These are phyloP conservation scores for Neelides folsomi DNA, from an alignment of 2,888 invertebrate genomes.

Conservation along the genomic window DNA sequence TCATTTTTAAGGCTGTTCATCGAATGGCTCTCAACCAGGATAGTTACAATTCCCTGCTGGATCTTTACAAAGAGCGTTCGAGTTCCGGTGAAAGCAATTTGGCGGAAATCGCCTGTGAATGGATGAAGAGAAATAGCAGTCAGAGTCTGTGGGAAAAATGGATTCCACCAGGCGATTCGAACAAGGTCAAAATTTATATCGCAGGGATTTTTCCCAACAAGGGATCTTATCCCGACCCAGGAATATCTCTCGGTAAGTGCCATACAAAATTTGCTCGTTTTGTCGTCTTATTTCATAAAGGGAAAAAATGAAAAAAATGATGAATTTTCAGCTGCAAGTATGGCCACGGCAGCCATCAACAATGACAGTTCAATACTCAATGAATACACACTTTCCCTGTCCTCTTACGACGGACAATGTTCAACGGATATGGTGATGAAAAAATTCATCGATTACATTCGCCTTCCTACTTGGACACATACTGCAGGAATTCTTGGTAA, in stretches of 20 bases:
- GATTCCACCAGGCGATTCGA: conserved; percentile 37
- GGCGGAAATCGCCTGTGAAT: conserved; percentile 47
- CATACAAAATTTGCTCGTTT: not conserved
- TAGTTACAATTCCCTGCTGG: conserved; percentile 44
- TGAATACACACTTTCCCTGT: conserved; percentile 48
- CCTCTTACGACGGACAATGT: conserved; percentile 53
- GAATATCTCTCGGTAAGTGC: conserved; percentile 43
- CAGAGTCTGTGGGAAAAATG: conserved; percentile 38
- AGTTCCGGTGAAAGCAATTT: not conserved
- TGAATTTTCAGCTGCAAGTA: conserved; percentile 44
- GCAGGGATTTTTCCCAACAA: conserved; percentile 59
- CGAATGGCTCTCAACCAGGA: conserved; percentile 42
- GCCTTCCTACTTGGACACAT: conserved; percentile 43
- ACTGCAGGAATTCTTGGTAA: conserved; percentile 56
- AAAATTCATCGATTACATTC: conserved; percentile 56
- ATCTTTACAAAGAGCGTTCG: conserved; percentile 34
- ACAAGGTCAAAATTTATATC: conserved; percentile 43
- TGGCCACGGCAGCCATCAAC: conserved; percentile 54
- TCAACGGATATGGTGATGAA: conserved; percentile 59
- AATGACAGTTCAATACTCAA: conserved; percentile 44
- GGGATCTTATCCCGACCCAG: conserved; percentile 47
- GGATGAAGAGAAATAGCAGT: conserved; percentile 45
- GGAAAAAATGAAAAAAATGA: not conserved
- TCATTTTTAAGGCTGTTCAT: conserved; percentile 38
- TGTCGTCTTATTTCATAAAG: conserved; percentile 1